Evolutionary conservation across 2,797 vertebrate genomes (phyloP).

Genomic region (Alectoris magna): DNA sequence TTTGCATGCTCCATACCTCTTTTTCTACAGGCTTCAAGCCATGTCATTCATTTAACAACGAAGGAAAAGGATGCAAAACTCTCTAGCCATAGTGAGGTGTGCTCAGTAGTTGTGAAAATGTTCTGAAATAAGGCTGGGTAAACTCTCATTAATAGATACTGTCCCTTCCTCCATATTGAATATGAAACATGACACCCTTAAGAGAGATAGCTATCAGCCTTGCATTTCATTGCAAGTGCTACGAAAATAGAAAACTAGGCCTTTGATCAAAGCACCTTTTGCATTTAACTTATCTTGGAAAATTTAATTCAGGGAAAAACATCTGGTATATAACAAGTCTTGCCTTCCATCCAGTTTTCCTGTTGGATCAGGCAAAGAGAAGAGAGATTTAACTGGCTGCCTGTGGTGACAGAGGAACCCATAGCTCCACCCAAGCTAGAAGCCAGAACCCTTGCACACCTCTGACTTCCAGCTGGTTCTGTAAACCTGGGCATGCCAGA

Average conservation of each 20-base stretch:
- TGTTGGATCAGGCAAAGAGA: slow-evolving; percentile 1
- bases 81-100: not conserved
- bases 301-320: slow-evolving; percentile 17
- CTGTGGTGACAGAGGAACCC: not conserved
- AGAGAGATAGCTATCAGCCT: not conserved
- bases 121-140: too few species aligned
- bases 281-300: slow-evolving; percentile 21
- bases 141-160: not conserved
- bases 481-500: not conserved
- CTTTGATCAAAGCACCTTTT: not conserved
- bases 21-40: not conserved
- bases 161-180: not conserved
- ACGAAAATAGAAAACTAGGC: not conserved
- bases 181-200: not conserved
- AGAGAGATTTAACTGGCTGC: slow-evolving; percentile 24
- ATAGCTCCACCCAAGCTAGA: not conserved
- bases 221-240: not conserved
- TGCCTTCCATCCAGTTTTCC: slow-evolving; percentile 32
- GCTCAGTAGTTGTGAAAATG: too few species aligned
- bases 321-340: slow-evolving; percentile 38
- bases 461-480: not conserved
- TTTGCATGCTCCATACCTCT: not conserved
- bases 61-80: not conserved
- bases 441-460: slow-evolving; percentile 29
- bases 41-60: not conserved